These are phyloP conservation scores for Gavia stellata DNA, from an alignment of 2,113 vertebrate genomes.

Conservation along the genomic window DNA sequence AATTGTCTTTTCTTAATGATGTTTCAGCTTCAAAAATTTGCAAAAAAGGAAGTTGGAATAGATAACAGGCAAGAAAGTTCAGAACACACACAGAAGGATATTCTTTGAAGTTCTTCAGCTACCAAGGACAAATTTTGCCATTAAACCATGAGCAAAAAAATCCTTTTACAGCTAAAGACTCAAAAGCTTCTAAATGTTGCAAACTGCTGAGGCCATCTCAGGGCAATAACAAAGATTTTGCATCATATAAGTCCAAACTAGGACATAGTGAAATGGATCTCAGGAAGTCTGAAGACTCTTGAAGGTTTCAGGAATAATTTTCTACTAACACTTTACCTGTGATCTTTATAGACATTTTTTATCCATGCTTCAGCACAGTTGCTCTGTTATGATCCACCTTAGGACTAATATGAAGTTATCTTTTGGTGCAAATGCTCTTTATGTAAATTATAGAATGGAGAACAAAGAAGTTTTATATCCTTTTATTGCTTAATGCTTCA, in stretches of 20 bases:
- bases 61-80: constrained; percentile 3
- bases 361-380: constrained; percentile 18
- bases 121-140: constrained; percentile 17
- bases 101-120: constrained; percentile 18
- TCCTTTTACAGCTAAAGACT: not conserved
- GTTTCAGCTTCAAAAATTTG: constrained; percentile 32
- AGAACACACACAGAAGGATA: not conserved
- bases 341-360: not conserved
- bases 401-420: not conserved
- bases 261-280: not conserved
- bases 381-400: not conserved
- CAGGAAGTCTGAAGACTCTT: not conserved
- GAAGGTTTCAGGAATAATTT: constrained; percentile 20
- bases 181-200: not conserved
- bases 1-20: constrained; percentile 41
- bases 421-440: constrained; percentile 20
- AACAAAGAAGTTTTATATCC: not conserved
- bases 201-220: not conserved
- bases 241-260: not conserved
- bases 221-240: not conserved
- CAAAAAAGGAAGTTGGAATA: not conserved
- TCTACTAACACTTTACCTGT: not conserved
- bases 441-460: constrained; percentile 13
- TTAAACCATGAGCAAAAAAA: not conserved
- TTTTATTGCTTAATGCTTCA: constrained; percentile 41